A percentile compares a stretch with the other conserved stretches of the same genome.
These are phyloP conservation scores for Aphis craccivora DNA, from an alignment of 1,140 invertebrate species.

Conservation along the genomic window DNA sequence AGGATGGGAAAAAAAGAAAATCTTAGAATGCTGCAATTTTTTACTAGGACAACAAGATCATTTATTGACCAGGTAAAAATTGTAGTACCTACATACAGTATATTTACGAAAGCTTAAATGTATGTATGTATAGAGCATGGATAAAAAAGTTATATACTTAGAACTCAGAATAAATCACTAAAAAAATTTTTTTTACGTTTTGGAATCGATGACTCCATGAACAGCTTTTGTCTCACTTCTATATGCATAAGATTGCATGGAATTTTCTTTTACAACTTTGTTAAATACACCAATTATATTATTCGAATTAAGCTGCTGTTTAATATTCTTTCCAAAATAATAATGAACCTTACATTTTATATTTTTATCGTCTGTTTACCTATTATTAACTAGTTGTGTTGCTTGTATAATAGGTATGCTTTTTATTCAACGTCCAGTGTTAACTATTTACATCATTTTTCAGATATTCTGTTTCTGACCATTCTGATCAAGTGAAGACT, in stretches of 20 bases:
- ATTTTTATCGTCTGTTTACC: neutral
- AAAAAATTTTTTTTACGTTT: neutral
- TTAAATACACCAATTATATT: neutral
- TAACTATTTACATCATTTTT: neutral
- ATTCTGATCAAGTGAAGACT: conserved; percentile 5
- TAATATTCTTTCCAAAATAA: neutral
- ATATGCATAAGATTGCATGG: neutral
- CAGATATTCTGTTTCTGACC: conserved; percentile 42
- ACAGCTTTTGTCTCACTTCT: neutral
- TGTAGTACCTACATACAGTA: neutral
- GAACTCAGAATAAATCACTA: no score
- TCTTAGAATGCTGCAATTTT: conserved; percentile 75
- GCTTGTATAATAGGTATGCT: neutral
- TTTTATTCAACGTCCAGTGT: neutral
- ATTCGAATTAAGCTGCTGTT: neutral
- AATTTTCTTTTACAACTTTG: neutral
- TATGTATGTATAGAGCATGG: neutral
- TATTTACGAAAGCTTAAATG: neutral
- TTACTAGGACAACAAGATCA: conserved; percentile 50
- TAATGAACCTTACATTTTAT: neutral
- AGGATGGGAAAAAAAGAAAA: conserved; percentile 95
- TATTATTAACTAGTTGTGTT: neutral
- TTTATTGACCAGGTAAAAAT: conserved; percentile 52
- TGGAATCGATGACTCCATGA: neutral
- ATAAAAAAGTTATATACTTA: neutral